Conservation (phyloP, 2,888 invertebrate genomes). For the Rutpela maculata region DNA sequence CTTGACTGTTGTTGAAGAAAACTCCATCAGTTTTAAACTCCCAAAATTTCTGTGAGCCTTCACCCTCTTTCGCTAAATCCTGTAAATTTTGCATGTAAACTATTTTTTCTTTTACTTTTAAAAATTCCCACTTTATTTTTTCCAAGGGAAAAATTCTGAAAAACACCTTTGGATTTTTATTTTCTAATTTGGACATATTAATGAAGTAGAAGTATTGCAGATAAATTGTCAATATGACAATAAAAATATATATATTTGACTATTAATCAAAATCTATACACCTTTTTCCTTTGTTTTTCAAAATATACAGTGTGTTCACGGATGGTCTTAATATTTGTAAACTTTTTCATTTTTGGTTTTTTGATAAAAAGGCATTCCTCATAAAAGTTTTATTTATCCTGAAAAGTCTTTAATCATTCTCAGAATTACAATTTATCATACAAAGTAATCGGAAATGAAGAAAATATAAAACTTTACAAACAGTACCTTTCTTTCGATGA, state of each 20-base stretch:
- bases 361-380: too few species aligned
- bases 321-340: too few species aligned
- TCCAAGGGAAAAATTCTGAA: slow-evolving; percentile 66
- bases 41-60: slow-evolving; percentile 68
- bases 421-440: too few species aligned
- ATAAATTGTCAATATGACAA: slow-evolving; percentile 18
- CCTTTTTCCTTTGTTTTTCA: too few species aligned
- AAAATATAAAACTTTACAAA: too few species aligned
- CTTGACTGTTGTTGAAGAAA: slow-evolving; percentile 70
- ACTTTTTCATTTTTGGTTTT: too few species aligned
- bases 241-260: background rate
- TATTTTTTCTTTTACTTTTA: slow-evolving; percentile 68
- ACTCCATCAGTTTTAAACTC: slow-evolving; percentile 71
- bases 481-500: too few species aligned
- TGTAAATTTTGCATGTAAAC: slow-evolving; percentile 70
- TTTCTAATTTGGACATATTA: slow-evolving; percentile 38
- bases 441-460: too few species aligned
- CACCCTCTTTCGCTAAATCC: slow-evolving; percentile 60
- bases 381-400: too few species aligned
- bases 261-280: background rate
- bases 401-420: too few species aligned
- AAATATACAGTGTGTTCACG: too few species aligned
- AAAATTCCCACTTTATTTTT: slow-evolving; percentile 64
- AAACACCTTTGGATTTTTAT: slow-evolving; percentile 62
- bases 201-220: background rate